A percentile compares a stretch with the other conserved stretches of the same genome.
These are phyloP conservation scores for Lacanobia oleracea DNA, from an alignment of 2,888 invertebrate species.

Conservation along the genomic window DNA sequence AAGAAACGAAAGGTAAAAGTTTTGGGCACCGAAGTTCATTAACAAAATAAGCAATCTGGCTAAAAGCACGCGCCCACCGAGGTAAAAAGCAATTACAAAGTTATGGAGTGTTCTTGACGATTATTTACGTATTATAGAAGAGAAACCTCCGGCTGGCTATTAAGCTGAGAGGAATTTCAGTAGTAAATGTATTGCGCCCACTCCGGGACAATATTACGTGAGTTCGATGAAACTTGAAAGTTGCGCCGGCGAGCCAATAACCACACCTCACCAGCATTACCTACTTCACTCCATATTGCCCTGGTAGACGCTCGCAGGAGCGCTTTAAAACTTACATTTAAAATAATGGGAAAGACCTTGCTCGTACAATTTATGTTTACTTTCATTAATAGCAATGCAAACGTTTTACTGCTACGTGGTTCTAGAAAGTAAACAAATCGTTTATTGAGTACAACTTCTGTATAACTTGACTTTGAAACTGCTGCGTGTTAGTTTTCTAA, in stretches of 20 bases:
- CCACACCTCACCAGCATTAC: slow-evolving; percentile 56
- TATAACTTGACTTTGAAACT: not conserved
- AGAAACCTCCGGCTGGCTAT: slow-evolving; percentile 64
- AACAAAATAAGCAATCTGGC: slow-evolving; percentile 87
- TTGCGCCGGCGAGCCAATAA: slow-evolving; percentile 57
- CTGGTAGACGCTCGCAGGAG: slow-evolving; percentile 33
- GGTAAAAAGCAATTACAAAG: slow-evolving; percentile 87
- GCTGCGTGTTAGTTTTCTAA: not conserved
- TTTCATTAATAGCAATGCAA: slow-evolving; percentile 28
- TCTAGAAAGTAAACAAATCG: slow-evolving; percentile 3
- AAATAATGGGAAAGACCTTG: slow-evolving; percentile 40
- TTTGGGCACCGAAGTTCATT: slow-evolving; percentile 81
- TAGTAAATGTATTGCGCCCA: slow-evolving; percentile 56
- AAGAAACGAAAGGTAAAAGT: slow-evolving; percentile 81
- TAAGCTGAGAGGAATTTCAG: slow-evolving; percentile 58
- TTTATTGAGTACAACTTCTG: not conserved
- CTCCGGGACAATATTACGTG: slow-evolving; percentile 61
- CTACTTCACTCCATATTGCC: slow-evolving; percentile 54
- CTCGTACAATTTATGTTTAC: slow-evolving; percentile 31
- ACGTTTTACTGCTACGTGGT: slow-evolving; percentile 6
- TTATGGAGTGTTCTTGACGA: slow-evolving; percentile 83
- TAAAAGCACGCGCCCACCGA: slow-evolving; percentile 85
- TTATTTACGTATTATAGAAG: slow-evolving; percentile 80
- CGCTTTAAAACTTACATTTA: slow-evolving; percentile 47
- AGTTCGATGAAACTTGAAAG: slow-evolving; percentile 57